phyloP scores from a whole-genome alignment of 2,888 invertebrate genomes.

The Coecobrya sp. region DNA sequence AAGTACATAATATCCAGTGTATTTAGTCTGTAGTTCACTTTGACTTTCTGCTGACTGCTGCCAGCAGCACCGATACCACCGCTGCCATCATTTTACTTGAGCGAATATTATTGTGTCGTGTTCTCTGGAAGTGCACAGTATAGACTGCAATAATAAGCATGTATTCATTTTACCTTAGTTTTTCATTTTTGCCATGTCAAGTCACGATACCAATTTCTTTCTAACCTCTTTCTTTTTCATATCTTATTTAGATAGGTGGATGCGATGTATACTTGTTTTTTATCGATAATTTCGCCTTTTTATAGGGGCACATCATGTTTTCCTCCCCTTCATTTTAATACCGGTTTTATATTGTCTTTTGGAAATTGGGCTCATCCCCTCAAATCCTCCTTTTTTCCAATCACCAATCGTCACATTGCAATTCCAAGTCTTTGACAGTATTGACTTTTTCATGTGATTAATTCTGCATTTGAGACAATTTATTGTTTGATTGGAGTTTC shows the following conservation, averaged over 20 bases:
- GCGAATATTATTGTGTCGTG: constrained; percentile 1
- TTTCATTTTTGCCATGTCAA: background rate
- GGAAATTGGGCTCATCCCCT: constrained; percentile 58
- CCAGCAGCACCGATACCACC: background rate
- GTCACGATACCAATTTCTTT: background rate
- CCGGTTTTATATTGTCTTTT: constrained; percentile 19
- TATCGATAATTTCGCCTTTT: constrained; percentile 36
- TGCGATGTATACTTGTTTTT: background rate
- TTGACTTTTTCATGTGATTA: constrained; percentile 59
- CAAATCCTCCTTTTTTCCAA: constrained; percentile 29
- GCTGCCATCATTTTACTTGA: background rate
- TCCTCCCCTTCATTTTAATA: constrained; percentile 17
- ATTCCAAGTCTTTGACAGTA: background rate
- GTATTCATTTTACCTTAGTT: background rate
- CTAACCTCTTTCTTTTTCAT: background rate
- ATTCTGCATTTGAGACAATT: constrained; percentile 62
- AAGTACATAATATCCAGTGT: background rate
- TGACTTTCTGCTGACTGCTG: background rate
- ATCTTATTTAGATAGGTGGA: background rate
- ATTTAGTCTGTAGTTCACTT: background rate
- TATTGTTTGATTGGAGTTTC: background rate
- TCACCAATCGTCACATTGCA: constrained; percentile 19
- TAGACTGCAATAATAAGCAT: background rate
- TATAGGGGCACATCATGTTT: background rate
- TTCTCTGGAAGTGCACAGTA: background rate